Percentiles rank a stretch among this genome's conserved stretches.
Evolutionary conservation across 2,888 invertebrate species (phyloP).

Genomic region (Deladenus siricidicola): DNA sequence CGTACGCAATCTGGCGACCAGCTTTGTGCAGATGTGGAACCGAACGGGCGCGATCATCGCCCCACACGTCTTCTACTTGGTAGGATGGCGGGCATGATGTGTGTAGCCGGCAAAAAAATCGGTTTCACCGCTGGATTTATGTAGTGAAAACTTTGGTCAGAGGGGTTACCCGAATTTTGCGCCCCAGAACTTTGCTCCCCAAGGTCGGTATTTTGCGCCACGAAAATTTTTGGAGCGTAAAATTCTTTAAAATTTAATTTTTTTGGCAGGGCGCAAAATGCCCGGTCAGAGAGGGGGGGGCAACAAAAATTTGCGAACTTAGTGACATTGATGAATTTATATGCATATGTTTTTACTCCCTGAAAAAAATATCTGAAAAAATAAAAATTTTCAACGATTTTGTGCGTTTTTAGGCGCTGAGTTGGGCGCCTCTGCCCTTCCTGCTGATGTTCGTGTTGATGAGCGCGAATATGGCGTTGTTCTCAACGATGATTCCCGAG

Average conservation of each 20-base stretch:
- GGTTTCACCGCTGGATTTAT: too few species aligned
- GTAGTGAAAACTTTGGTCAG: too few species aligned
- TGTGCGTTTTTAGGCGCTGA: conserved; percentile 19
- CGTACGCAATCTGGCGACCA: conserved; percentile 38
- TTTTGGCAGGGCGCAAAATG: not conserved
- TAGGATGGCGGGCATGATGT: too few species aligned
- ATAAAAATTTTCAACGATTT: not conserved
- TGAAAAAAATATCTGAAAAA: not conserved
- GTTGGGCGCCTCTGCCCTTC: conserved; percentile 42
- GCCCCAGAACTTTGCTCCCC: too few species aligned
- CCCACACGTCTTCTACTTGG: conserved; percentile 41
- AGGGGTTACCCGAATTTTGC: too few species aligned
- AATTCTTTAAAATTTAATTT: not conserved
- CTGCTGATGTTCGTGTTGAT: conserved; percentile 35
- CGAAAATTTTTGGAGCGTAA: not conserved
- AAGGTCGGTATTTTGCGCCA: too few species aligned
- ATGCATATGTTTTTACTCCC: not conserved
- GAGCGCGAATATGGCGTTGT: conserved; percentile 31
- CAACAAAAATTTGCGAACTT: not conserved
- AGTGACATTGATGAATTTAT: not conserved
- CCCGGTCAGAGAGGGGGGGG: not conserved
- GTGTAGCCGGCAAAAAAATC: too few species aligned
- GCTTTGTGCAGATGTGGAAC: conserved; percentile 31
- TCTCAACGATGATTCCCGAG: conserved; percentile 38
- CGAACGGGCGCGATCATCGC: conserved; percentile 39